phyloP scores from a whole-genome alignment of 2,113 vertebrate species.

The Cryptomyrus ogoouensis region DNA sequence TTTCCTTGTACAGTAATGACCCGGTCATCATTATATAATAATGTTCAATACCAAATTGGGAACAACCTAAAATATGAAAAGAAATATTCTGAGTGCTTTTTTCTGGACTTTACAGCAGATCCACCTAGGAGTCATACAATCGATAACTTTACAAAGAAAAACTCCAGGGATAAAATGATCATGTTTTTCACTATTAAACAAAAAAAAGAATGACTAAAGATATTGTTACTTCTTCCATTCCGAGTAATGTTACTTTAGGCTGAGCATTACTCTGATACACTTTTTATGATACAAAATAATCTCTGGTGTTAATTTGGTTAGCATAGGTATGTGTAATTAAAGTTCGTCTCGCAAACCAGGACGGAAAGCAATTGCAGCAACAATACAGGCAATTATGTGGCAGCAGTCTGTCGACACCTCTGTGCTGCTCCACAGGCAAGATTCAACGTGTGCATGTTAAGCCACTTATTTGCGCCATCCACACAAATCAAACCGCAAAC shows the following conservation, averaged over 20 bases:
- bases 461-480: conserved; percentile 35
- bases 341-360: conserved; percentile 53
- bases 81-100: not conserved
- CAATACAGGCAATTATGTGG: conserved; percentile 57
- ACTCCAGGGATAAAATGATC: not conserved
- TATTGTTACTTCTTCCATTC: not conserved
- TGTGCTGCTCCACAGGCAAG: conserved; percentile 41
- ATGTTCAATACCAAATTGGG: not conserved
- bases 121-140: not conserved
- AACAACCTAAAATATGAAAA: not conserved
- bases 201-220: not conserved
- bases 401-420: conserved; percentile 34
- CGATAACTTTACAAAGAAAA: not conserved
- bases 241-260: not conserved
- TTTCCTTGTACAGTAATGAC: not conserved
- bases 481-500: conserved; percentile 4
- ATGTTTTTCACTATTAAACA: not conserved
- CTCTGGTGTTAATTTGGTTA: conserved; percentile 25
- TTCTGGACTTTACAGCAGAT: not conserved
- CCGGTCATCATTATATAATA: not conserved
- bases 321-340: conserved; percentile 49
- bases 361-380: conserved; percentile 55
- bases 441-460: conserved; percentile 40
- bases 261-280: conserved; percentile 20
- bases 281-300: conserved; percentile 12